Base-by-base conservation (phyloP, 2,113 vertebrate genomes). In the Sander lucioperca region DNA sequence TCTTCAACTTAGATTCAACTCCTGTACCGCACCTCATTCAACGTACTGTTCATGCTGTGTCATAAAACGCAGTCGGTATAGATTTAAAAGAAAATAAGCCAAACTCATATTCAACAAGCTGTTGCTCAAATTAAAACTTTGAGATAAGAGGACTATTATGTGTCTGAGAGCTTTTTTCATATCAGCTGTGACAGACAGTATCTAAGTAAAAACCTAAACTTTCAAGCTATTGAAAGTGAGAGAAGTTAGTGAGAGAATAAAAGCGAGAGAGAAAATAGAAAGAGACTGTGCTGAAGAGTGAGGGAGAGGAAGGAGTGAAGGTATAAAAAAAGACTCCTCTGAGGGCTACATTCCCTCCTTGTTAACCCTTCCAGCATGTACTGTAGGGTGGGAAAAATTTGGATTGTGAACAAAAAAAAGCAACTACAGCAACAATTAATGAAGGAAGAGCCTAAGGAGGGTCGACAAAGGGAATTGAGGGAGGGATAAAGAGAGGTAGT, bases 171-270 rank as follows among this genome's bases (percentile, higher is more conserved):
- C 59, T 76, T 57, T 48, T 80, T 74, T 80, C 71, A 27, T 58
- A 82, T 85, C 80, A 72, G 59, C 79, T 65, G 74, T 74, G 74
- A 88, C 74, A 86, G 75, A 74, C 79, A 66, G 56, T 23, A 73
- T 80, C 61, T 59, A 33, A 33, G 33, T 33, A 33, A 76, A 86
- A 83, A 68, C 58, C 78, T 86, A 80, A 83, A 83, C 76, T 80
- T 73, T 74, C n/a, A 82, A 71, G 48, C 61, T 79, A 88, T 84
- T 89, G n/a, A n/a, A 82, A 85, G 27, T 53, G 47, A 77, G 64
- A 83, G 58, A 47, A 18, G n/a, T 89, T 84, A 85, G 27, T 53
- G 47, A 77, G 64, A 83, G 58, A 47, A 18, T 25, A 47, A 43
- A 68, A 65, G 6, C 51, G 13, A 74, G 58, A 80, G 61, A 68